Evolutionary conservation across 2,797 vertebrate species (phyloP).

Genomic region (Centroberyx gerrardi): DNA sequence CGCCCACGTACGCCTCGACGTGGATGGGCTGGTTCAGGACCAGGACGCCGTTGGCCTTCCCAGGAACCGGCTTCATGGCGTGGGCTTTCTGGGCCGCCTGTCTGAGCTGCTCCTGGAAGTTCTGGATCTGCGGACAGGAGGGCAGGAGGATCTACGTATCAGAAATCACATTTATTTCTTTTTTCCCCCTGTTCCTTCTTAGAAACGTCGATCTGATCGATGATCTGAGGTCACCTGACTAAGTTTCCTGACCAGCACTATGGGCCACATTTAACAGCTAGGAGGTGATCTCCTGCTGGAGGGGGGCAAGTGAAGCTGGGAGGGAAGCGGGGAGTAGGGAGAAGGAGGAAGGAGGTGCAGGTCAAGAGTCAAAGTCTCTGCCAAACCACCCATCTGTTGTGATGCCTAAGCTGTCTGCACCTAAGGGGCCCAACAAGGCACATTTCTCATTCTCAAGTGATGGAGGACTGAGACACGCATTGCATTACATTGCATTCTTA

Average conservation of each 20-base stretch:
- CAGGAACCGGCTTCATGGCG: constrained; percentile 72
- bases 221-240: constrained; percentile 48
- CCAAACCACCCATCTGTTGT: constrained; percentile 8
- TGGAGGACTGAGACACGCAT: neutral
- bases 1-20: constrained; percentile 86
- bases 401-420: constrained; percentile 3
- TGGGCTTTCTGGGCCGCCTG: constrained; percentile 80
- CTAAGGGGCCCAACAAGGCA: neutral
- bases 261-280: constrained; percentile 4
- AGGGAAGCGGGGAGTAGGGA: neutral
- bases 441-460: constrained; percentile 16
- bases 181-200: neutral
- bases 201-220: no score
- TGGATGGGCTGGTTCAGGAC: constrained; percentile 83
- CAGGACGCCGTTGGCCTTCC: constrained; percentile 81
- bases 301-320: no score
- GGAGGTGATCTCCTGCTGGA: neutral
- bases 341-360: neutral
- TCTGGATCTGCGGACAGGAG: constrained; percentile 81
- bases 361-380: constrained; percentile 12
- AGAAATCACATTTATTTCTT: neutral
- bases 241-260: constrained; percentile 2
- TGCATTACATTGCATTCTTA: constrained; percentile 25
- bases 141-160: neutral
- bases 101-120: constrained; percentile 83